phyloP scores from a whole-genome alignment of 2,797 vertebrate species.

The Cheirogaleus major region DNA sequence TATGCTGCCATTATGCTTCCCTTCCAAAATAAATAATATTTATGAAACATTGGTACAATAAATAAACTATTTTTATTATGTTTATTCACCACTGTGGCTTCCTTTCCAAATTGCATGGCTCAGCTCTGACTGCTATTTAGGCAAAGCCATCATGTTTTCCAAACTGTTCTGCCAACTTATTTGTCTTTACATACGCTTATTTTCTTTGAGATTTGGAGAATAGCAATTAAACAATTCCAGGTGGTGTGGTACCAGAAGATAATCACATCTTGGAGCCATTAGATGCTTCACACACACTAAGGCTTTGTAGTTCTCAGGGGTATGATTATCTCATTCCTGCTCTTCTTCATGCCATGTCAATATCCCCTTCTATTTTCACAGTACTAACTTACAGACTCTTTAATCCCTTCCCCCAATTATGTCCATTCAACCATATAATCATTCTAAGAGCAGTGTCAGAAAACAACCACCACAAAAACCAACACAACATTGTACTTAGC shows the following conservation, averaged over 20 bases:
- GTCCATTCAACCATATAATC: conserved; percentile 49
- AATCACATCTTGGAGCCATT: conserved; percentile 63
- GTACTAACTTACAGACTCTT: conserved; percentile 53
- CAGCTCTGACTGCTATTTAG: conserved; percentile 57
- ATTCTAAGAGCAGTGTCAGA: conserved; percentile 61
- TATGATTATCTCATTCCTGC: conserved; percentile 57
- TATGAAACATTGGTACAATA: conserved; percentile 58
- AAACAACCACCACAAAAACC: not conserved
- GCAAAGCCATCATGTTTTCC: conserved; percentile 58
- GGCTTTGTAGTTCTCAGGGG: conserved; percentile 49
- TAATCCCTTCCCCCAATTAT: conserved; percentile 9
- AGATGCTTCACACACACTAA: conserved; percentile 42
- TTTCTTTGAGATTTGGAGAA: conserved; percentile 53
- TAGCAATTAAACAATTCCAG: conserved; percentile 70
- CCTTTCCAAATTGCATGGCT: conserved; percentile 66
- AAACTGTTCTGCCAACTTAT: conserved; percentile 36
- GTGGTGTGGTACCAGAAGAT: conserved; percentile 73
- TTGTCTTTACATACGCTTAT: conserved; percentile 55
- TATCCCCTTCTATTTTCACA: conserved; percentile 58
- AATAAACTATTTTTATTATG: conserved; percentile 64
- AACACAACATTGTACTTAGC: conserved; percentile 39
- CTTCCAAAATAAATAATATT: conserved; percentile 74
- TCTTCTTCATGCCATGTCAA: conserved; percentile 41
- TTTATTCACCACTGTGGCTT: conserved; percentile 63
- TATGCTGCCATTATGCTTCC: conserved; percentile 27